phyloP scores from a whole-genome alignment of 2,797 vertebrate genomes.

The Enteromius fasciolatus region DNA sequence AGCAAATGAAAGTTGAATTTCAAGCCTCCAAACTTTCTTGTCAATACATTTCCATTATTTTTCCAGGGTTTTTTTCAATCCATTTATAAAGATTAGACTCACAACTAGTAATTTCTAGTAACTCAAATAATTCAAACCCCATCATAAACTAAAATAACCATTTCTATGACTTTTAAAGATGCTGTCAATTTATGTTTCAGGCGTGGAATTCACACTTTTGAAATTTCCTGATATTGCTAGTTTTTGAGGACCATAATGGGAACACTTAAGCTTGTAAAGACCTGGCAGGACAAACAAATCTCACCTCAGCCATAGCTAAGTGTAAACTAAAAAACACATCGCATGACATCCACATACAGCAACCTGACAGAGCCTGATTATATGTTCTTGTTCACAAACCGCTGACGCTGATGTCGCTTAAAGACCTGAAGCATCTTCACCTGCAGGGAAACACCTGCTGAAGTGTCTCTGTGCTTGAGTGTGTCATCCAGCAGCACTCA shows the following conservation, averaged over 20 bases:
- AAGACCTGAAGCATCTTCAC: conserved; percentile 26
- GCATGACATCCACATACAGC: not conserved
- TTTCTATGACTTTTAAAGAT: not conserved
- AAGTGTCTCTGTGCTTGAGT: conserved; percentile 6
- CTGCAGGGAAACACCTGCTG: conserved; percentile 28
- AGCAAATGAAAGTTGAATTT: not conserved
- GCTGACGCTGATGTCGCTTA: conserved; percentile 58
- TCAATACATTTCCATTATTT: not conserved
- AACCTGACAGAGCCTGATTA: conserved; percentile 5
- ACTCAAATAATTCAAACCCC: not conserved
- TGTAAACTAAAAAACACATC: not conserved
- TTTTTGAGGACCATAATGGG: not conserved
- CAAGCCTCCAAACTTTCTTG: not conserved
- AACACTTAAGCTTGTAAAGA: not conserved
- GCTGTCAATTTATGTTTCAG: not conserved
- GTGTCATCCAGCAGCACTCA: conserved; percentile 3
- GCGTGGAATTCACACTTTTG: not conserved
- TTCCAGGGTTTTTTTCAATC: not conserved
- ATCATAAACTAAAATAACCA: not conserved
- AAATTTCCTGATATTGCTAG: not conserved
- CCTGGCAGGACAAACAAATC: not conserved
- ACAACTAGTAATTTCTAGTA: not conserved
- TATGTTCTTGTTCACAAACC: conserved; percentile 49
- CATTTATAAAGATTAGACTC: not conserved
- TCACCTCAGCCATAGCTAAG: not conserved